Evolutionary conservation across 2,888 invertebrate species (phyloP).

Genomic region (Trissoscelio sp.): DNA sequence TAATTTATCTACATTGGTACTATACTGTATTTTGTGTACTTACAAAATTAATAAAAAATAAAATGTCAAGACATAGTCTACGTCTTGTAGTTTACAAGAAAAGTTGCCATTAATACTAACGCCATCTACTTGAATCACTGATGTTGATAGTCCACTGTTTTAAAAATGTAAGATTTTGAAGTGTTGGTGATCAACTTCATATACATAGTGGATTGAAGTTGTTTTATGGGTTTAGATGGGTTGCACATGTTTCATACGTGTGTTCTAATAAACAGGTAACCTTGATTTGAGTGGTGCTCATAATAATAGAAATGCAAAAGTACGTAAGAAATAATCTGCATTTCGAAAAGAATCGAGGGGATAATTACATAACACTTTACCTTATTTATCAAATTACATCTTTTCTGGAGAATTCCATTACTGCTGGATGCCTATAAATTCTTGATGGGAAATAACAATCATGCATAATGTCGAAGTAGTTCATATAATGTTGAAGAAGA

Average conservation of each 20-base stretch:
- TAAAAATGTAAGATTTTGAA: slow-evolving; percentile 10
- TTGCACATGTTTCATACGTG: slow-evolving; percentile 9
- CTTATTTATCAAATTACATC: slow-evolving; percentile 30
- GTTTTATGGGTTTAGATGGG: not conserved
- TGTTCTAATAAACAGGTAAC: not conserved
- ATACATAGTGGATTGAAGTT: slow-evolving; percentile 8
- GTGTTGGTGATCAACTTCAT: not conserved
- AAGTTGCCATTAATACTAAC: slow-evolving; percentile 44
- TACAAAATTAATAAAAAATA: slow-evolving; percentile 4
- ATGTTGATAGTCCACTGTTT: slow-evolving; percentile 68
- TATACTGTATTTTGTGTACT: not conserved
- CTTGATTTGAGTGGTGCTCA: not conserved
- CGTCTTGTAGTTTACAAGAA: slow-evolving; percentile 23
- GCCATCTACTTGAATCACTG: slow-evolving; percentile 27
- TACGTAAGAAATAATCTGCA: slow-evolving; percentile 33
- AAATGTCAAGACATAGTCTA: slow-evolving; percentile 28
- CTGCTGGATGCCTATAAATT: slow-evolving; percentile 30
- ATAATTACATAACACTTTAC: slow-evolving; percentile 45
- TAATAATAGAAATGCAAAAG: slow-evolving; percentile 15
- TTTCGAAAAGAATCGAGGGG: slow-evolving; percentile 3
- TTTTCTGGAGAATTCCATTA: slow-evolving; percentile 19
- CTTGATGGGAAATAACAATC: slow-evolving; percentile 30
- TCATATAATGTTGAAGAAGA: slow-evolving; percentile 27
- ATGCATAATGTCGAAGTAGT: slow-evolving; percentile 41
- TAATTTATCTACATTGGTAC: slow-evolving; percentile 29